Base-by-base conservation (phyloP, 2,888 invertebrate genomes). In the Cheilosia scutellata region DNA sequence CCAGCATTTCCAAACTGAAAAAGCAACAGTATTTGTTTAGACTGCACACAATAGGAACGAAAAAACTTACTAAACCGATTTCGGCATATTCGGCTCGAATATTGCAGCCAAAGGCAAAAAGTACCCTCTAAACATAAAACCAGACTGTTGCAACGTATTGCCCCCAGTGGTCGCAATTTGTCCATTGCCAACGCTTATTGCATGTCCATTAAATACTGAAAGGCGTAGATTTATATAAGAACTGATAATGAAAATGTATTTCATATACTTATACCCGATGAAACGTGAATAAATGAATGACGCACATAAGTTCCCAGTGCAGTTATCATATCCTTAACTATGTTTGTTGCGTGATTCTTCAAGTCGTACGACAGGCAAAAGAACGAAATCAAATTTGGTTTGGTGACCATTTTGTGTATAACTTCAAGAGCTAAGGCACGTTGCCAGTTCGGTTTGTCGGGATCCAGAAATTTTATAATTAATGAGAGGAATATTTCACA, bases 401-500 rank as follows among this genome's bases (percentile, higher is more conserved):
- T 97, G 68, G 97, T 95, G 0, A 97, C 96, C 94, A 99, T 96
- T 93, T 97, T 97, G 91, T 98, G 98, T 55, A 99, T 93, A 2
- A 99, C 98, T 93, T 99, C 99, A 20, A 99, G 92, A 0, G 99
- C 98, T 65, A 99, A 92, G 1, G 98, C 98, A 75, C 99, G 94
- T 92, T 99, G 99, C 99, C 99, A 99, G 87, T 96, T 94, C 2
- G 98, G 98, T 92, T 98, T 98, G 91, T 99, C 99, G 0, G 97
- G 97, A 92, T 99, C 99, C 92, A 99, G 93, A 93, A 99, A 99
- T 93, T 99, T 99, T 44, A 99, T 97, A 68, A 99, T 96, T 65
- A 99, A 93, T 0, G 99, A 98, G 53, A 99, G 94, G 93, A 99
- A 99, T 91, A 99, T 99, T 93, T 99, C 99, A 92, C 99, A 99